Evolutionary conservation across 2,888 invertebrate species (phyloP).

Genomic region (Cyaniris semiargus): DNA sequence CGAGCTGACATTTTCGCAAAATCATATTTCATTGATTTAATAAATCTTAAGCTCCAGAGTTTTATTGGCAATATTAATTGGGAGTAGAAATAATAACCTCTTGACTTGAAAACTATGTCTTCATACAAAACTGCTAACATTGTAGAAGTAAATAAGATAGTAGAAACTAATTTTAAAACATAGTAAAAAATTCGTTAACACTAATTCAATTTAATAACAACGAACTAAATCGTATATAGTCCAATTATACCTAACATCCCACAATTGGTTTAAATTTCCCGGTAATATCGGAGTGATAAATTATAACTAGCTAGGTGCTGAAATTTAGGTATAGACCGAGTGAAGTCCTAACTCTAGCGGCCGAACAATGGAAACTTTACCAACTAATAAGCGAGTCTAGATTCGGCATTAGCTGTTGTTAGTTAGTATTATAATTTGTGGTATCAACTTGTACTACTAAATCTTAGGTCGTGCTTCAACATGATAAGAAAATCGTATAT

Average conservation of each 20-base stretch:
- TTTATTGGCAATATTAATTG: background rate
- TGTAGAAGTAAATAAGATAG: too few relatives aligned
- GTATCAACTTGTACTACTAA: slow-evolving; percentile 36
- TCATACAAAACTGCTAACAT: background rate
- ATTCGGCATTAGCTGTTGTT: slow-evolving; percentile 49
- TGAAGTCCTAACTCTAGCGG: slow-evolving; percentile 39
- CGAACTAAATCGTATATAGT: slow-evolving; percentile 14
- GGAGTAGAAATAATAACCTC: background rate
- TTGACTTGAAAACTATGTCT: background rate
- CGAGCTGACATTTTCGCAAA: slow-evolving; percentile 20
- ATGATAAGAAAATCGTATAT: background rate
- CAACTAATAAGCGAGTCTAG: slow-evolving; percentile 47
- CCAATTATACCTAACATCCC: slow-evolving; percentile 28
- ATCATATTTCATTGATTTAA: slow-evolving; percentile 20
- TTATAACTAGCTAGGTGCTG: slow-evolving; percentile 42
- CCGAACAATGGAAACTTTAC: slow-evolving; percentile 48
- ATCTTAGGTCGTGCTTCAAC: slow-evolving; percentile 23
- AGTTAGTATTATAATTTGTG: slow-evolving; percentile 46
- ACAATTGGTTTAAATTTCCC: slow-evolving; percentile 35
- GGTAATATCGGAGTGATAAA: slow-evolving; percentile 39
- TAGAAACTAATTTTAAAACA: too few relatives aligned
- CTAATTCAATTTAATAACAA: background rate
- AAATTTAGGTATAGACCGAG: slow-evolving; percentile 42
- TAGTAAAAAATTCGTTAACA: background rate
- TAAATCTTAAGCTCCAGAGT: background rate